phyloP scores from a whole-genome alignment of 1,140 invertebrate genomes.

The Lineus longissimus region DNA sequence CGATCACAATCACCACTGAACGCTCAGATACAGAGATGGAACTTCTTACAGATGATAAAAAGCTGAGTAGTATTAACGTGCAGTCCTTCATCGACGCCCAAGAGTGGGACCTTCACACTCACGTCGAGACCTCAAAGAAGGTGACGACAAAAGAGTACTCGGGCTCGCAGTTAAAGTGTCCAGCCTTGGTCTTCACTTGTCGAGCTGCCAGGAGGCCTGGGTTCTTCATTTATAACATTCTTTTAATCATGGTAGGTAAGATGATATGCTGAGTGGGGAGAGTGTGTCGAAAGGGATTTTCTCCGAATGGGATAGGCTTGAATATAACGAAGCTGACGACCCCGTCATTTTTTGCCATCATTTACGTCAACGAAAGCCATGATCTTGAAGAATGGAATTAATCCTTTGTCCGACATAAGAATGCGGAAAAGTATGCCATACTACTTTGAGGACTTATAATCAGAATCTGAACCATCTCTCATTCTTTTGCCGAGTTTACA shows the following conservation, averaged over 20 bases:
- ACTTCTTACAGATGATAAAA: conserved; percentile 32
- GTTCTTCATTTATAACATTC: conserved; percentile 55
- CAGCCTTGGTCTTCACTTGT: conserved; percentile 28
- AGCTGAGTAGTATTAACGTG: conserved; percentile 39
- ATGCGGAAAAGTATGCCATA: too few relatives aligned
- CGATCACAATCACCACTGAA: conserved; percentile 34
- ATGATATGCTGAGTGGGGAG: too few relatives aligned
- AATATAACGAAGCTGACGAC: too few relatives aligned
- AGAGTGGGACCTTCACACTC: conserved; percentile 38
- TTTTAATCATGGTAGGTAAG: conserved; percentile 49
- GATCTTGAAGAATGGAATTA: too few relatives aligned
- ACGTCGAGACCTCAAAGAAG: conserved; percentile 27
- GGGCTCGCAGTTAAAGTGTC: conserved; percentile 25
- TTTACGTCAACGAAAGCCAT: too few relatives aligned
- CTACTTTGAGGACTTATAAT: too few relatives aligned
- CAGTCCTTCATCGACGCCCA: conserved; percentile 39
- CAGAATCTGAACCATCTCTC: too few relatives aligned
- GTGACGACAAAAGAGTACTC: conserved; percentile 26
- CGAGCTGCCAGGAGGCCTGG: conserved; percentile 36
- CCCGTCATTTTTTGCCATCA: too few relatives aligned
- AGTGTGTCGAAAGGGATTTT: too few relatives aligned
- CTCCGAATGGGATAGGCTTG: too few relatives aligned
- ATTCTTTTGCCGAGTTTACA: too few relatives aligned
- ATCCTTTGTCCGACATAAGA: too few relatives aligned
- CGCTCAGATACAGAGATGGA: conserved; percentile 26